Base-by-base conservation (phyloP, 1,140 invertebrate genomes). In the Drosophila kurseongensis region DNA sequence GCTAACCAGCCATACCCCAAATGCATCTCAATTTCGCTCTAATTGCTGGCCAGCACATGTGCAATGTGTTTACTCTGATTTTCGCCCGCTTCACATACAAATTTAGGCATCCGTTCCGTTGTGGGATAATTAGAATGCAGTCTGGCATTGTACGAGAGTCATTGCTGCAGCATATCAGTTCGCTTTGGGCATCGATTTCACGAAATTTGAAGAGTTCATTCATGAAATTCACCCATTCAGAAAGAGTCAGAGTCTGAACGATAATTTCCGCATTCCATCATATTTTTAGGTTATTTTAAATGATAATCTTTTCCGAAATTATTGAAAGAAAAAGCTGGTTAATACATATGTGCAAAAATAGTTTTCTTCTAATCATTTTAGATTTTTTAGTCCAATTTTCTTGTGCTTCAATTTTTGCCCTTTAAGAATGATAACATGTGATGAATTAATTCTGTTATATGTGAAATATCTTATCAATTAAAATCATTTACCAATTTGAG, bases 231-330 rank as follows among this genome's bases (percentile, higher is more conserved):
- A 54, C 57, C 52, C 42, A 52, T 51, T 42, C 36, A 55, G 16
- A 36, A 55, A 51, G n/a, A 36, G 27, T 14, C 42, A 50, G n/a
- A 40, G 60, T 45, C 55, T 68, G 66, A 60, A 51, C 51, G 45
- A 66, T 60, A 67, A 59, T 73, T 86, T 86, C 83, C 83, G 83
- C 83, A 88, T 86, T 88, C 29, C 29, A 32, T 32, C 23, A 23
- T 23, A 23, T 23, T 23, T 23, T 23, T 23, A 23, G 23, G 23
- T 2, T 23, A 23, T 23, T 23, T 23, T 23, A 23, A 23, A 23
- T 4, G 23, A 23, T 23, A 23, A 23, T 23, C 23, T 23, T 3
- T 23, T 23, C 0, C 23, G 23, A 23, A 23, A 23, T 23, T 23
- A 23, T 23, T 23, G 3, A 23, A 23, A 23, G 1, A 23, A 23